Evolutionary conservation across 2,113 vertebrate species (phyloP).

Genomic region (Nycticebus coucang): DNA sequence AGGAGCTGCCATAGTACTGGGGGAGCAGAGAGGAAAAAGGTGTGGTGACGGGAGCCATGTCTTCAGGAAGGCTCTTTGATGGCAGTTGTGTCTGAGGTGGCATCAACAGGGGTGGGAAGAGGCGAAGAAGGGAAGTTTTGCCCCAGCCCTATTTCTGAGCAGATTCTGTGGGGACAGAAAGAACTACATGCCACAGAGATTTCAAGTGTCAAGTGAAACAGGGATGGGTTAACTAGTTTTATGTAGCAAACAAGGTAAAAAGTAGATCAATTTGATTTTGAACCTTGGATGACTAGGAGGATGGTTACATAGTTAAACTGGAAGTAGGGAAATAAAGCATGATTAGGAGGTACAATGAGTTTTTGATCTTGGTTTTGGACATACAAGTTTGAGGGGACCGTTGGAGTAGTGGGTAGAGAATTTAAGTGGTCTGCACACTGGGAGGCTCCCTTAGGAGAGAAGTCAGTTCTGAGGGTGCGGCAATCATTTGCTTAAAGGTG

Average conservation of each 20-base stretch:
- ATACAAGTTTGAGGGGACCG: background rate
- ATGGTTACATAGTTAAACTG: background rate
- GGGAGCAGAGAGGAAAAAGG: background rate
- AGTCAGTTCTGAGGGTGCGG: background rate
- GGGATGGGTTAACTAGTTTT: background rate
- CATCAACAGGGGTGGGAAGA: no score
- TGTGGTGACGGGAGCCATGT: background rate
- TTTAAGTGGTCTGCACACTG: background rate
- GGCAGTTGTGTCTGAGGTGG: background rate
- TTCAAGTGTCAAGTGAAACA: background rate
- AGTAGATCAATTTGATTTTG: background rate
- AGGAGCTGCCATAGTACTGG: background rate
- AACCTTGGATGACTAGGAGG: background rate
- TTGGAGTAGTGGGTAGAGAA: background rate
- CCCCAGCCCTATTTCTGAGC: background rate
- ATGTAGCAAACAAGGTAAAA: background rate
- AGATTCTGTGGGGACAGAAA: background rate
- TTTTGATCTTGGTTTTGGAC: background rate
- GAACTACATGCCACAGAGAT: background rate
- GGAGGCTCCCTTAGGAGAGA: background rate
- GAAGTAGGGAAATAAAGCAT: background rate
- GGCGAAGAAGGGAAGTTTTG: rapidly evolving
- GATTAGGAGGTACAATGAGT: background rate
- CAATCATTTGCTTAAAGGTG: background rate
- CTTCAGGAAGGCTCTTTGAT: background rate